These are phyloP conservation scores for Chrysochloris asiatica DNA, from an alignment of 2,113 vertebrate genomes.

Conservation along the genomic window DNA sequence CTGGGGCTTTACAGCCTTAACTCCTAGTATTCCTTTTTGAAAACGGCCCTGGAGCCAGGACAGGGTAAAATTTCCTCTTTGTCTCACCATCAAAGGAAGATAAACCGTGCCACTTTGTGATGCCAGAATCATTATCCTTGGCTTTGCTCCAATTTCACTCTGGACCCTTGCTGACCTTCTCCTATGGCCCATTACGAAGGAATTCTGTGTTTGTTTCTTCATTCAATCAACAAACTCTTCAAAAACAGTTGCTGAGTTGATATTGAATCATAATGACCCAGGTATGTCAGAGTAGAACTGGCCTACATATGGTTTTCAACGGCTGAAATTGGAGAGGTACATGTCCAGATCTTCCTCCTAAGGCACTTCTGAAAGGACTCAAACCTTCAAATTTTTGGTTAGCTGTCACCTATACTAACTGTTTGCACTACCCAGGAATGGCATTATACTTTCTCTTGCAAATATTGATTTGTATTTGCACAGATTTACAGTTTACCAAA, in stretches of 20 bases:
- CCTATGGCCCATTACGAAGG: neutral
- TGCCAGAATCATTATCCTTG: neutral
- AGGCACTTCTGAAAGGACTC: neutral
- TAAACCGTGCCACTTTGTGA: neutral
- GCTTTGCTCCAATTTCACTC: neutral
- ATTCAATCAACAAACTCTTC: neutral
- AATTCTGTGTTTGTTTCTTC: neutral
- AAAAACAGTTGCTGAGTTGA: neutral
- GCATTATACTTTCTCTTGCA: neutral
- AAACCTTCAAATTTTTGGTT: neutral
- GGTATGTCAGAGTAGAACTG: neutral
- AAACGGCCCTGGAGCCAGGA: neutral
- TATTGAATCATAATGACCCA: neutral
- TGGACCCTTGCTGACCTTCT: neutral
- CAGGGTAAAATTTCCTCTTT: neutral
- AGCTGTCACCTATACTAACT: neutral
- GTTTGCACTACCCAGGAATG: neutral
- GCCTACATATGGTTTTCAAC: neutral
- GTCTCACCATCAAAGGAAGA: neutral
- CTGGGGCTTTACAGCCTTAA: neutral
- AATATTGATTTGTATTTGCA: constrained; percentile 36
- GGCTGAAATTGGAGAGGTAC: neutral
- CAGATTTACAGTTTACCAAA: constrained; percentile 6
- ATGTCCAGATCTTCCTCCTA: neutral
- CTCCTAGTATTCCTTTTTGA: neutral